These are phyloP conservation scores for Tenthredo amoena DNA, from an alignment of 2,888 invertebrate genomes.

Conservation along the genomic window DNA sequence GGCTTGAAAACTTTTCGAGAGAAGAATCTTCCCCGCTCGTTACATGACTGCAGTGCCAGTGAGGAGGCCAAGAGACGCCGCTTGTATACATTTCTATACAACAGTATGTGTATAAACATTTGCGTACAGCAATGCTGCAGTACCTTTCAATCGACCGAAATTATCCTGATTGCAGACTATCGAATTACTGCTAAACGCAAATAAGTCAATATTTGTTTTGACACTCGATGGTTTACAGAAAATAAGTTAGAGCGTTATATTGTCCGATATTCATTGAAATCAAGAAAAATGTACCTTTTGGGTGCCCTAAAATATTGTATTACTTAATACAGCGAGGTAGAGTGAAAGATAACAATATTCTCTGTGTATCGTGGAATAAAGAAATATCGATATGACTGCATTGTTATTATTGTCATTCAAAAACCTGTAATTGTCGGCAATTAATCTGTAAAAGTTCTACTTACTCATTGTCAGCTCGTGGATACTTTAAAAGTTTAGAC, in stretches of 20 bases:
- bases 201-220: background rate
- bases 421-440: background rate
- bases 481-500: background rate
- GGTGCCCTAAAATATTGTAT: background rate
- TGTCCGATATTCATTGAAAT: background rate
- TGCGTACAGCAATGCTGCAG: background rate
- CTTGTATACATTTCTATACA: background rate
- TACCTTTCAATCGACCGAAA: constrained; percentile 3
- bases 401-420: background rate
- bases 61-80: background rate
- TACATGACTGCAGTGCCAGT: background rate
- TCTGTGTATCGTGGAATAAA: background rate
- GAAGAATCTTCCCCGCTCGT: constrained; percentile 10
- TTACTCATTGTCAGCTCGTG: background rate
- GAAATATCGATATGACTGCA: background rate
- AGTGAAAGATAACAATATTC: background rate
- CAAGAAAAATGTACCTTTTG: background rate
- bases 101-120: background rate
- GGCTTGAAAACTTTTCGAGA: background rate
- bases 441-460: background rate
- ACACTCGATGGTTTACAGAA: background rate
- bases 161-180: background rate
- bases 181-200: background rate
- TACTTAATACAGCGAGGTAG: background rate
- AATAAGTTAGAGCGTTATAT: background rate